Base-by-base conservation (phyloP, 2,797 vertebrate genomes). In the Furcifer pardalis region DNA sequence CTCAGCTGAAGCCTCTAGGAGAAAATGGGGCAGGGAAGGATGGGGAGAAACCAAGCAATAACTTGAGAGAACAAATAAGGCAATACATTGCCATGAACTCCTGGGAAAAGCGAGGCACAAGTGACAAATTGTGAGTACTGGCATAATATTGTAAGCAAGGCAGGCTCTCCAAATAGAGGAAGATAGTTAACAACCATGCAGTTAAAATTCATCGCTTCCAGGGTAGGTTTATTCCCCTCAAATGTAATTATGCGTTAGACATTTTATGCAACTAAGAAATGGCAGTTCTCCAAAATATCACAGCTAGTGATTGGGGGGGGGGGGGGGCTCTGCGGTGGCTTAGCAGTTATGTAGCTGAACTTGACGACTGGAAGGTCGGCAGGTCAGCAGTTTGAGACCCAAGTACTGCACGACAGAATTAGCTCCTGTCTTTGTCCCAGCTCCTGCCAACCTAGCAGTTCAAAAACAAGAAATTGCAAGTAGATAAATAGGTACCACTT, bases 1-100 rank as follows among this genome's bases (percentile, higher is more conserved):
- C 65, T 59, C 82, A 44, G 65, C 56, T 77, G 56, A 77, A 21
- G 56, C 77, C 83, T 87, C 79, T 62, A 60, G 17, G 46, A 46
- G 46, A 37, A 52, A 78, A 60, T 23, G 12, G 49, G 23, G 35
- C 23, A n/a, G 35, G 7, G 32, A 3, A 25, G n/a, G 10, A 30
- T 30, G 56, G 4, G 17, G 68, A 59, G 42, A 60, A 42, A 69
- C 23, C n/a, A 23, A 65, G 65, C 30, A 10, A 49, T 81, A 81
- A 86, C 40, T 25, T 1, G 44, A 62, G 73, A 71, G 32, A 71
- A 35, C 42, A 77, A 86, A 77, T 72, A 56, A 77, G 40, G 49
- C 40, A 35, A 77, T 81, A 81, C 77, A 82, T 68, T 77, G 52
- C 42, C 74, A 63, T 32, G 46, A 52, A 32, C 79, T 82, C 73